These are phyloP conservation scores for Dermolepida albohirtum DNA, from an alignment of 2,888 invertebrate genomes.

Conservation along the genomic window DNA sequence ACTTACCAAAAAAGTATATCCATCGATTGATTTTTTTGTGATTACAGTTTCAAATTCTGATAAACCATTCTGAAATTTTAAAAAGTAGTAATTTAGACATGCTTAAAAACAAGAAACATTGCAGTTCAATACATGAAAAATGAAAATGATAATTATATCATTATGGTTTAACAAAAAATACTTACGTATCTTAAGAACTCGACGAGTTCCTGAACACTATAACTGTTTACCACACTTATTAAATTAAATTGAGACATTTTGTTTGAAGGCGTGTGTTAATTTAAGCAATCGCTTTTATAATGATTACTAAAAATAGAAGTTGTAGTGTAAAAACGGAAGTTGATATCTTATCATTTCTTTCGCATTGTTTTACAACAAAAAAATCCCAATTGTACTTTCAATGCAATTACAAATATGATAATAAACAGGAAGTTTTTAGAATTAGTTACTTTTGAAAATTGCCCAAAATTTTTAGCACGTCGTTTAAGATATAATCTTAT, in stretches of 20 bases:
- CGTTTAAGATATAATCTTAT: too few species aligned
- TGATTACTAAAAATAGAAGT: constrained; percentile 1
- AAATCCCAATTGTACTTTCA: background rate
- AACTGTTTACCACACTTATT: background rate
- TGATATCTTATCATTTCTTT: constrained; percentile 28
- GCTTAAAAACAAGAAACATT: too few species aligned
- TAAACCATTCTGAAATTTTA: constrained; percentile 48
- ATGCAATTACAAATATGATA: too few species aligned
- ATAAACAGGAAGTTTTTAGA: too few species aligned
- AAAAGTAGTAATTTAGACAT: too few species aligned
- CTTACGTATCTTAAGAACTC: constrained; percentile 38
- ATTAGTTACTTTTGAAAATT: too few species aligned
- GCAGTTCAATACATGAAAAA: too few species aligned
- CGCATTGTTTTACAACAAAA: constrained; percentile 8
- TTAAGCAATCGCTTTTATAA: background rate
- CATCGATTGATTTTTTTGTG: constrained; percentile 45
- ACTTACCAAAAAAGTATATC: constrained; percentile 50
- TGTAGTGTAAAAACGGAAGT: constrained; percentile 16
- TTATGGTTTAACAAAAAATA: background rate
- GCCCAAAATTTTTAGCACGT: too few species aligned
- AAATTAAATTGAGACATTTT: constrained; percentile 7
- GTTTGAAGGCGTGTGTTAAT: background rate
- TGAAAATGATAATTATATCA: too few species aligned
- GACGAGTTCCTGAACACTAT: constrained; percentile 22
- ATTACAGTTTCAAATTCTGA: constrained; percentile 46